phyloP scores from a whole-genome alignment of 2,113 vertebrate genomes.

The Propithecus coquereli region DNA sequence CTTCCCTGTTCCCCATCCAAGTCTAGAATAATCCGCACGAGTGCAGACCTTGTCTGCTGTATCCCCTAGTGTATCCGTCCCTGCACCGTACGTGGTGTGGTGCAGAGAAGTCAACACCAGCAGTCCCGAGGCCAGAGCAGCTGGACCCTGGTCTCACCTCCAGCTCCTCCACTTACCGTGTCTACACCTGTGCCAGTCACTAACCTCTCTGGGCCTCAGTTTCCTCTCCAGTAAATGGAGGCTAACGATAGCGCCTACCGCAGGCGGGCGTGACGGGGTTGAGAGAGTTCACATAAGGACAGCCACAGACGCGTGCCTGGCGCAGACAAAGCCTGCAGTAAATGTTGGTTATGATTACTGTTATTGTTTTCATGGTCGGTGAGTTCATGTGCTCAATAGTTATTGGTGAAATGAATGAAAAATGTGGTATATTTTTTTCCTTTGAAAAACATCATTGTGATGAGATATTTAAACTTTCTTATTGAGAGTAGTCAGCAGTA shows the following conservation, averaged over 20 bases:
- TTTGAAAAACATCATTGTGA: not conserved
- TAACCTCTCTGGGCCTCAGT: not conserved
- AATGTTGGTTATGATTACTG: not conserved
- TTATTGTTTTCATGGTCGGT: not conserved
- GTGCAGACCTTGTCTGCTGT: not conserved
- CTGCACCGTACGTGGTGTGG: fast-evolving
- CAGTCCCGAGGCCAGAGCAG: fast-evolving
- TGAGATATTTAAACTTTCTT: not conserved
- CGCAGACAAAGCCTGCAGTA: too few relatives aligned
- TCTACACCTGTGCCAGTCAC: fast-evolving
- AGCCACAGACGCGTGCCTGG: fast-evolving
- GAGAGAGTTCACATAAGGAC: fast-evolving
- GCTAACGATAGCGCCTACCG: not conserved
- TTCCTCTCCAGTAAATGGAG: not conserved
- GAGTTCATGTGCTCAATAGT: not conserved
- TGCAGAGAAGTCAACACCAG: not conserved
- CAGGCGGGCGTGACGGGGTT: fast-evolving
- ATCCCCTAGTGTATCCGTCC: fast-evolving
- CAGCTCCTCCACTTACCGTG: not conserved
- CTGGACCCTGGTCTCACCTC: not conserved
- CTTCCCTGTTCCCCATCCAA: not conserved
- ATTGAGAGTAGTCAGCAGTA: not conserved
- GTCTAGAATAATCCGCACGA: not conserved
- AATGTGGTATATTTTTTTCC: not conserved
- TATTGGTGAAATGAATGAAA: not conserved